A percentile compares a stretch with the other conserved stretches of the same genome.
Conservation (phyloP, 2,888 invertebrate genomes). For the Leptinotarsa peninsularis region DNA sequence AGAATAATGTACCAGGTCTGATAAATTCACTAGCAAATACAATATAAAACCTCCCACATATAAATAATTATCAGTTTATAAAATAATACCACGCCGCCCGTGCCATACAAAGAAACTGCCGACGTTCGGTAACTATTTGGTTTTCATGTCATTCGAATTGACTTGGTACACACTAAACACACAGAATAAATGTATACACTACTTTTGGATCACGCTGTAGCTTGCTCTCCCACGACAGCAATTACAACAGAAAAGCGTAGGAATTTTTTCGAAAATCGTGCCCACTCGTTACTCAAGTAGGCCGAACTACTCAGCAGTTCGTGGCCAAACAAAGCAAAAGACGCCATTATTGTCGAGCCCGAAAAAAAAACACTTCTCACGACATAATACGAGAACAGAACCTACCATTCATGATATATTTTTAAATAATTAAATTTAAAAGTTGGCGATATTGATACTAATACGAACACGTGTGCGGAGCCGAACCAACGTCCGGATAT, state of each 20-base stretch:
- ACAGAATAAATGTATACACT: too few species aligned
- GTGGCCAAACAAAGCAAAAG: constrained; percentile 26
- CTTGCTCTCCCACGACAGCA: not conserved
- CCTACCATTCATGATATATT: constrained; percentile 35
- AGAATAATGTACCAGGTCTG: too few species aligned
- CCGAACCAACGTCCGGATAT: constrained; percentile 35
- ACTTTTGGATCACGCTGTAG: not conserved
- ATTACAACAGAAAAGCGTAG: not conserved
- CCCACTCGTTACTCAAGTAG: constrained; percentile 6
- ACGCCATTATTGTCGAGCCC: constrained; percentile 20
- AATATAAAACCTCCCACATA: too few species aligned
- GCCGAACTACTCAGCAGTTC: not conserved
- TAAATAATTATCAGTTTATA: too few species aligned
- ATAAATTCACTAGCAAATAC: too few species aligned
- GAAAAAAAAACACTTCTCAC: constrained; percentile 32
- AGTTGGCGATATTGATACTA: constrained; percentile 17
- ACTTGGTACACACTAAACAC: too few species aligned
- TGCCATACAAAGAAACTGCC: too few species aligned
- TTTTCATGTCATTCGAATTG: too few species aligned
- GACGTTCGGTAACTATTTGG: too few species aligned
- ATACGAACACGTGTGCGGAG: constrained; percentile 39
- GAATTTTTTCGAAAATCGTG: constrained; percentile 19
- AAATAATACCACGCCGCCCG: too few species aligned
- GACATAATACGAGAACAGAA: constrained; percentile 22
- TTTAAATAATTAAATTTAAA: constrained; percentile 38